phyloP scores from a whole-genome alignment of 2,113 vertebrate species.

The Xenopus laevis region DNA sequence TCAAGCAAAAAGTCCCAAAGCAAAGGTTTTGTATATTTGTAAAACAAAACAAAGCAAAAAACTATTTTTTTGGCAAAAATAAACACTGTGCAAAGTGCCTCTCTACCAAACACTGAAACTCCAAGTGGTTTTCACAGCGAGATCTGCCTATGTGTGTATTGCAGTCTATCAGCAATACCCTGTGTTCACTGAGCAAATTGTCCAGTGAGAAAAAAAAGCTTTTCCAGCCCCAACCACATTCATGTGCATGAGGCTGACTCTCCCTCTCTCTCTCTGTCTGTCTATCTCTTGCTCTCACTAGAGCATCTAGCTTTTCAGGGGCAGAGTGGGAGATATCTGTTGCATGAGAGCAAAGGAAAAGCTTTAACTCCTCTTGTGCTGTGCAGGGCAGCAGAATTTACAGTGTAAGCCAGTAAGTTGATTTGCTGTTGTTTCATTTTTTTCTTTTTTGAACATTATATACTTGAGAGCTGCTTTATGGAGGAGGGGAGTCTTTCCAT shows the following conservation, averaged over 20 bases:
- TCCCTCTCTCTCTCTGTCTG: conserved; percentile 29
- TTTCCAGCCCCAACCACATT: conserved; percentile 33
- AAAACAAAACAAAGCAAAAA: neutral
- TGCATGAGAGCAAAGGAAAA: conserved; percentile 14
- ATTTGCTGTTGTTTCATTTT: no score
- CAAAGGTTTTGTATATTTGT: neutral
- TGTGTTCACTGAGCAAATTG: conserved; percentile 23
- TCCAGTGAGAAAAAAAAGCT: conserved; percentile 17
- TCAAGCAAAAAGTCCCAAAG: neutral
- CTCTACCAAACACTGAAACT: conserved; percentile 10
- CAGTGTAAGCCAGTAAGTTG: neutral
- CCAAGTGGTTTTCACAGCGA: conserved; percentile 31
- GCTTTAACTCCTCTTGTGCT: neutral
- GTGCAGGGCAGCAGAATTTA: neutral
- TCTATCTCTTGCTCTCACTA: conserved; percentile 26
- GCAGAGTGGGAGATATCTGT: conserved; percentile 31
- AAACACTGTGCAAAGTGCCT: neutral
- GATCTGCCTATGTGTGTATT: conserved; percentile 37
- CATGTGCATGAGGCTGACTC: conserved; percentile 23
- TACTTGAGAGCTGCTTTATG: no score
- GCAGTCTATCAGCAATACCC: conserved; percentile 43
- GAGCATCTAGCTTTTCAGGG: conserved; percentile 22
- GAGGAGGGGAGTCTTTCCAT: no score
- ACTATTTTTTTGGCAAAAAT: neutral
- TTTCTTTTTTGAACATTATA: no score